Evolutionary conservation across 2,113 vertebrate genomes (phyloP), one percentile per base, ranked within the genome.

Genomic region (Corythaixoides concolor): DNA sequence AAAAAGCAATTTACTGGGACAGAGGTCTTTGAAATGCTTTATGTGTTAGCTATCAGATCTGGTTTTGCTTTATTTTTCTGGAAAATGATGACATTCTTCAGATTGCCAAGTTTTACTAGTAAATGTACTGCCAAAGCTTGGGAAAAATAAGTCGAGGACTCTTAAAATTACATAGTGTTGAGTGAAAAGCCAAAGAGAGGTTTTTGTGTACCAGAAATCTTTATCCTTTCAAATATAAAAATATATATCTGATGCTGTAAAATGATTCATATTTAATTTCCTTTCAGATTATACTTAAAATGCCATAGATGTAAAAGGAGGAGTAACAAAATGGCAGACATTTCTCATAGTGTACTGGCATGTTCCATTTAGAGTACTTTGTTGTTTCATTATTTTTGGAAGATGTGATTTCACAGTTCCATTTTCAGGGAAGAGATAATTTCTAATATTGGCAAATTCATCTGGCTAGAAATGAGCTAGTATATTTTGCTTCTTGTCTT

Each of bases 91-190:
- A 88, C 93, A 49, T 39, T 96, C 24, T 95, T 97, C 90, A 75
- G 93, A 94, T 96, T 98, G 98, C 97, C 98, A 98, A 98, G 96
- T 98, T 98, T 98, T 98, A 97, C 98, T 98, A 98, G 96, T 97
- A 98, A 97, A 97, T 97, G 97, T 98, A 97, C 97, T 98, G 93
- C 98, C 98, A 98, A 98, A 98, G 97, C 97, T 98, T 98, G 97
- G 98, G 75, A 80, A 88, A 98, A 98, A 97, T 96, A 97, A 97
- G 98, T 98, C 96, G 98, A 98, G 85, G 86, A 85, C 89, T 95
- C 97, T 97, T 97, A 98, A 98, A 98, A 99, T 98, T 97, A 98
- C 98, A 90, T 97, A 96, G 98, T 98, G 98, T 97, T 99, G 98
- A 99, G 97, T 98, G 98, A 99, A 98, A 97, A 97, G 96, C 94